Base-by-base conservation (phyloP, 2,888 invertebrate genomes). In the Lingula anatina region DNA sequence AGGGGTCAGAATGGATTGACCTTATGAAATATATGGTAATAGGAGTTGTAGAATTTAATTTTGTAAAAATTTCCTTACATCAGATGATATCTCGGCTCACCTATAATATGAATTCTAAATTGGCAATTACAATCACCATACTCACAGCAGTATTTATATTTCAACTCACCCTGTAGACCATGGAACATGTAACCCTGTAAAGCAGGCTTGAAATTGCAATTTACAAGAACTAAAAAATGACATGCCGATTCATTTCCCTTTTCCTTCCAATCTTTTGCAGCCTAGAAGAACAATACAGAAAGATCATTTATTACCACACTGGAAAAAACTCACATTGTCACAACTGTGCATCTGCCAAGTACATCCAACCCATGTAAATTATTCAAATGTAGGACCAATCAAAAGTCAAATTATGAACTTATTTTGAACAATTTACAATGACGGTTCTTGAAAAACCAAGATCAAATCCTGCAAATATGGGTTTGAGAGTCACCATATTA, bases 231-330 rank as follows among this genome's bases (percentile, higher is more conserved):
- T 4, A 5, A 21, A 20, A 15, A 18, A 3, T 21, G 40, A 21
- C 24, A 40, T 21, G 5, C 5, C 4, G 21, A 23, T 3, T 5
- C 28, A 12, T 7, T 7, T 20, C 18, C 35, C 7, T 15, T 21
- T 5, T 23, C 18, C 12, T 42, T 44, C 45, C 25, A 41, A 27
- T 44, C 43, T 26, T 45, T 47, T 47, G 44, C 47, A 28, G 27
- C 47, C 36, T 27, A 31, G 45, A 51, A 47, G 21, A 51, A 44
- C 15, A 37, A 3, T 23, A 15, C 28, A 23, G 25, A 43, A 26
- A 43, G 3, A 15, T 23, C 4, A 21, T 9, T 20, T 44, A 21
- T 5, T 18, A 23, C 25, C 20, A 24, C 23, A 35, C 15, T 35
- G 20, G 18, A 20, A 21, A 15, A 12, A 4, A 39, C 23, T 20